Conservation (phyloP, 2,113 vertebrate genomes). For the Hippocampus guttulatus region DNA sequence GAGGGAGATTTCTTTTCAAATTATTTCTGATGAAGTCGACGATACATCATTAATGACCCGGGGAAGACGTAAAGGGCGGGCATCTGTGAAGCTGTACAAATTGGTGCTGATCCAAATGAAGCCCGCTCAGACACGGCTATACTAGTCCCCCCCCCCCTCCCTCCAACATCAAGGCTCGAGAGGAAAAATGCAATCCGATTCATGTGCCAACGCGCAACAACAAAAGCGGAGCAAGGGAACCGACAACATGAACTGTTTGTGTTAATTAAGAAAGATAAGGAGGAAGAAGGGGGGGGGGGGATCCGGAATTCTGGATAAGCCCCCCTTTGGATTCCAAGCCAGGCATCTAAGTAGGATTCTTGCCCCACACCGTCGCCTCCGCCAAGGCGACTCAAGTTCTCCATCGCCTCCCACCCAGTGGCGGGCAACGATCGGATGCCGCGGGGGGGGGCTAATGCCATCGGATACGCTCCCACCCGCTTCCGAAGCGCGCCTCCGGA, state of each 20-base stretch:
- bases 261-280: not conserved
- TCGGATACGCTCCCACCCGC: constrained; percentile 68
- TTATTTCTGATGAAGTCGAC: not conserved
- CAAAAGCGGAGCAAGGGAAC: not conserved
- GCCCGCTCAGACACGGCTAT: not conserved
- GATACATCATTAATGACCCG: not conserved
- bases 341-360: constrained; percentile 51
- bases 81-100: not conserved
- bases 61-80: not conserved
- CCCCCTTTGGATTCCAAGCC: constrained; percentile 50
- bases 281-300: not conserved
- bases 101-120: not conserved
- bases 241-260: not conserved
- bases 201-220: not conserved
- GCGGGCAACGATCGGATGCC: constrained; percentile 49
- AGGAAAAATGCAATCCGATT: not conserved
- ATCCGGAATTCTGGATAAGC: not conserved
- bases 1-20: not conserved
- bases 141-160: not conserved
- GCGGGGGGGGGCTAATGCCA: constrained; percentile 60
- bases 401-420: constrained; percentile 52
- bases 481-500: constrained; percentile 58
- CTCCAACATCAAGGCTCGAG: not conserved
- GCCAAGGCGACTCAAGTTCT: constrained; percentile 36
- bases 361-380: constrained; percentile 57